Evolutionary conservation across 2,888 invertebrate genomes (phyloP), one percentile per base, ranked within the genome.

Genomic region (Lymantria dispar): DNA sequence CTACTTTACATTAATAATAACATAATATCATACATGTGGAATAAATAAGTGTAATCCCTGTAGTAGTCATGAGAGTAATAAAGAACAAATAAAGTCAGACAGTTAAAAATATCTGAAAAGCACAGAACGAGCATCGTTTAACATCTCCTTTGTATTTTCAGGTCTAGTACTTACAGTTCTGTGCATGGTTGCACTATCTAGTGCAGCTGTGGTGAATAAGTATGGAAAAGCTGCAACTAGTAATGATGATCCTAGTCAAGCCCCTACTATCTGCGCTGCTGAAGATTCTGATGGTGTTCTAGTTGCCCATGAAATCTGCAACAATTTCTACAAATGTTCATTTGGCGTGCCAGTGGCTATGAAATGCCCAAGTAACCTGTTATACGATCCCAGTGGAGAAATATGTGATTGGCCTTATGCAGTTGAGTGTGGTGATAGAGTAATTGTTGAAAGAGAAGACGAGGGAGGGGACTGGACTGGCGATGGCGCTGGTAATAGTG

Each of bases 281-380:
- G 57, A 61, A 14, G 67, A 36, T 9, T 70, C 76, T 8, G 65
- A 73, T 1, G 63, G 60, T 15, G 50, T 64, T 7, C 45, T 76
- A 3, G 54, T 79, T 5, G 72, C 67, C 8, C 77, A 80, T 49
- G 70, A 78, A 49, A 68, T 75, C 45, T 80, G 80, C 49, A 70
- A 73, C 36, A 60, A 73, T 41, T 78, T 72, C 44, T 78, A 77
- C 45, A 66, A 62, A 45, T 78, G 78, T 45, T 37, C 52, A 13
- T 43, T 59, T 31, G 76, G 75, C 0, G 22, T 31, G 49, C 68
- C 78, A 14, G 44, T 72, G 11, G 59, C 58, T 8, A 45, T 50
- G 33, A 46, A 33, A 33, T 76, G 76, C 33, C 51, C 62, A 2
- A 53, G 45, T 9, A 47, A 47, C 13, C 62, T 76, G 14, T 40